Base-by-base conservation (phyloP, 2,797 vertebrate genomes). In the Pangasius krempfi region DNA sequence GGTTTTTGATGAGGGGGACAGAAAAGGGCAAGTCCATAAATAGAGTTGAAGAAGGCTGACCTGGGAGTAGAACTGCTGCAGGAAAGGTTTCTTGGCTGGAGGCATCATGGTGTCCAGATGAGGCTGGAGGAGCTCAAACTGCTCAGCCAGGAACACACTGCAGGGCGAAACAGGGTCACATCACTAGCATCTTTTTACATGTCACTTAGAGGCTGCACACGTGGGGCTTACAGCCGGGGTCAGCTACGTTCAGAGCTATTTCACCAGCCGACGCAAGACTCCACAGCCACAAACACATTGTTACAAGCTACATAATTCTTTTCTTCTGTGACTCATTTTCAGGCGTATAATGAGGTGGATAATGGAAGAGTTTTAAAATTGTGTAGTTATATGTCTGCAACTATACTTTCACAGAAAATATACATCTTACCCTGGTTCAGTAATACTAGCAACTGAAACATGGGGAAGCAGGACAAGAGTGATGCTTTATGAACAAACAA, bases 21-120 rank as follows among this genome's bases (percentile, higher is more conserved):
- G 83, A 68, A 89, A 84, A 84, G 88, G 76, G 89, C 80, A 91
- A 37, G 47, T 88, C 70, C 79, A 66, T 84, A 91, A 86, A 90
- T 79, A 81, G 85, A 44, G 27, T 52, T n/a, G 2, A 66, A 79
- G 56, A n/a, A 86, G 37, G 72, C 90, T 93, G 90, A 99, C 99
- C 98, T 99, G 98, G 86, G 98, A 99, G 91, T 99, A 99, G 93
- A 99, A 99, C 94, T 99, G 98, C 86, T 99, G 98, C 66, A 99
- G 97, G 93, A 99, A 99, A 73, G 99, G 98, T 86, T 99, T 99
- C 95, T 99, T 99, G 88, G 97, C 98, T 89, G 97, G 96, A 89
- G 99, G 99, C 98, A 99, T 99, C 96, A 99, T 98, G 0, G 97
- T 95, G 94, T 99, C 99, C 87, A 99, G 96, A 94, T 99, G 98